A percentile compares a stretch with the other conserved stretches of the same genome.
These are phyloP conservation scores for Chrysolina americana DNA, from an alignment of 2,888 invertebrate species.

Conservation along the genomic window DNA sequence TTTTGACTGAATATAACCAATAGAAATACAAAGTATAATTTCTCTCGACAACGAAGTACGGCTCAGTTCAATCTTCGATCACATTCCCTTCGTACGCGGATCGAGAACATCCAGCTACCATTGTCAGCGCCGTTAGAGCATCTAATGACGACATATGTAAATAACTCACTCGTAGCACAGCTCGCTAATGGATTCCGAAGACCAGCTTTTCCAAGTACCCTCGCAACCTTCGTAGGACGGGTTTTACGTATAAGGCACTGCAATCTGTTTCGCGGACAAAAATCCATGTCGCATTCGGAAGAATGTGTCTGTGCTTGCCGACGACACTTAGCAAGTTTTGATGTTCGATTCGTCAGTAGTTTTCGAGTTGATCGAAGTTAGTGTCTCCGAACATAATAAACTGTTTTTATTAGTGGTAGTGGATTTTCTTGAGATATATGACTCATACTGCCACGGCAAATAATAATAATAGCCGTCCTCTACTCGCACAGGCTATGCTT, in stretches of 20 bases:
- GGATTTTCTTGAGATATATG: too few relatives aligned
- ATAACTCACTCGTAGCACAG: background rate
- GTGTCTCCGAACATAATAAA: too few relatives aligned
- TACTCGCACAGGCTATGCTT: too few relatives aligned
- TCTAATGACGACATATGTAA: background rate
- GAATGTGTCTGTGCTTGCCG: background rate
- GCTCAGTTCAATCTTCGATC: too few relatives aligned
- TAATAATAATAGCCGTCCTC: too few relatives aligned
- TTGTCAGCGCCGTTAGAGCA: background rate
- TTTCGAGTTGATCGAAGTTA: background rate
- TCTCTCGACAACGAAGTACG: too few relatives aligned
- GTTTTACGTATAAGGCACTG: slow-evolving; percentile 4
- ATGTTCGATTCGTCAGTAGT: background rate
- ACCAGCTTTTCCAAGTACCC: slow-evolving; percentile 5
- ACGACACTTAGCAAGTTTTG: background rate
- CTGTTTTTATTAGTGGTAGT: too few relatives aligned
- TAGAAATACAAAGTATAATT: too few relatives aligned
- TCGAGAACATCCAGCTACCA: background rate
- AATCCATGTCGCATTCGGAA: background rate
- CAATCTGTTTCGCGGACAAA: slow-evolving; percentile 4
- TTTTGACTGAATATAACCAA: too few relatives aligned
- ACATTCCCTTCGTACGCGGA: too few relatives aligned
- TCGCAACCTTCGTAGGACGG: background rate
- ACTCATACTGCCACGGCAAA: too few relatives aligned
- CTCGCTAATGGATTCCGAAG: slow-evolving; percentile 9